A percentile compares a stretch with the other conserved stretches of the same genome.
Conservation (phyloP, 2,888 invertebrate species). For the Adineta ricciae region DNA sequence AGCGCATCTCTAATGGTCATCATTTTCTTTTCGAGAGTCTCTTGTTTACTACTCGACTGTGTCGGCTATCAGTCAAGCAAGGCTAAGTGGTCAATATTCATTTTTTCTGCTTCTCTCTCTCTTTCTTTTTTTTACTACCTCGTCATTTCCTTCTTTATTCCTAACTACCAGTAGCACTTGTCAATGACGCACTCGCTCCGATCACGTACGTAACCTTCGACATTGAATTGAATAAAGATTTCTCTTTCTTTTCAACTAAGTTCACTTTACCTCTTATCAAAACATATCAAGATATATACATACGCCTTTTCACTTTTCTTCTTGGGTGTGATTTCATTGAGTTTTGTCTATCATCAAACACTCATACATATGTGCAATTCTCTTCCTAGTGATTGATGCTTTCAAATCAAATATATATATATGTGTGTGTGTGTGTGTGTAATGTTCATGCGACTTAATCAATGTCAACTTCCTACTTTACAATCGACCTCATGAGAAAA, state of each 20-base stretch:
- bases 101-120: neutral
- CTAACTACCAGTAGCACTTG: neutral
- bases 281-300: neutral
- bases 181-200: neutral
- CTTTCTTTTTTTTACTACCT: neutral
- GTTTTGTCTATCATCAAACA: neutral
- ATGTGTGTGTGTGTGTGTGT: no score
- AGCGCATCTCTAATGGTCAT: constrained; percentile 11
- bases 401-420: neutral
- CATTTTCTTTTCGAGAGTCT: neutral
- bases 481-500: neutral
- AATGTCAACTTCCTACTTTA: neutral
- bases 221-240: neutral
- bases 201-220: neutral
- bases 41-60: neutral
- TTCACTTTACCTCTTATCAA: neutral
- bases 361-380: neutral
- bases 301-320: neutral
- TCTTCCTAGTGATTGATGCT: neutral
- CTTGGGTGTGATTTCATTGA: neutral
- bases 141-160: neutral
- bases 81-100: constrained; percentile 13
- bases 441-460: neutral
- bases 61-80: constrained; percentile 5
- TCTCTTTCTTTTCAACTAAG: neutral